A percentile compares a stretch with the other conserved stretches of the same genome.
Conservation (phyloP, 2,113 vertebrate species). For the Hemichromis elongatus region DNA sequence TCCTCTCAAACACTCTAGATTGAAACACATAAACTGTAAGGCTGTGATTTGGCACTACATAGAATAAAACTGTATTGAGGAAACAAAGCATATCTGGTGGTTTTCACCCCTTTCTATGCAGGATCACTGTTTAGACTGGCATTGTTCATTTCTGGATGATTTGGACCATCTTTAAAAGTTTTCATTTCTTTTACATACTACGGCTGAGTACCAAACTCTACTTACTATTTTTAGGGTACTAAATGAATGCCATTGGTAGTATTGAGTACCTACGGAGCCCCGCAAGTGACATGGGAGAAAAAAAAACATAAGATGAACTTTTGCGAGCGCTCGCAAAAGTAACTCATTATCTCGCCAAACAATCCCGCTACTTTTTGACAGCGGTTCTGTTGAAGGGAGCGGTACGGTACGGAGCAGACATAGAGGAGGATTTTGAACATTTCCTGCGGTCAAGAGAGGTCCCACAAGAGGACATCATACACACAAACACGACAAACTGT, state of each 20-base stretch:
- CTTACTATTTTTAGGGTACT: not conserved
- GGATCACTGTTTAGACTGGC: not conserved
- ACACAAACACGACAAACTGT: no score
- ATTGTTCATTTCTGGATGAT: not conserved
- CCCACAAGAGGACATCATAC: no score
- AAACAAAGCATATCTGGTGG: not conserved
- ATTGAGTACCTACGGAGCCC: no score
- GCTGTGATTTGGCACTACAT: not conserved
- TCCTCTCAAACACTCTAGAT: not conserved
- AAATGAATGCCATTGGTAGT: not conserved
- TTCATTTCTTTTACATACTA: not conserved
- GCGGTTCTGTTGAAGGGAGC: no score
- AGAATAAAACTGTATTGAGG: not conserved
- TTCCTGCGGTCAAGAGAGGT: no score
- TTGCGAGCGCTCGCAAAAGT: no score
- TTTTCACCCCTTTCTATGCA: not conserved
- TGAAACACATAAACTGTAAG: not conserved
- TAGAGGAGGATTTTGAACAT: no score
- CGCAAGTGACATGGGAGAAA: no score
- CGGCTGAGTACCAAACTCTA: not conserved
- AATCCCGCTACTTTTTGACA: no score
- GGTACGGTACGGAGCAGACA: no score
- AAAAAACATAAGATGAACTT: no score
- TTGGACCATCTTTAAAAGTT: not conserved
- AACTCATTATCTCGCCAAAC: no score